Base-by-base conservation (phyloP, 2,888 invertebrate genomes). In the Cremastinae sp. region DNA sequence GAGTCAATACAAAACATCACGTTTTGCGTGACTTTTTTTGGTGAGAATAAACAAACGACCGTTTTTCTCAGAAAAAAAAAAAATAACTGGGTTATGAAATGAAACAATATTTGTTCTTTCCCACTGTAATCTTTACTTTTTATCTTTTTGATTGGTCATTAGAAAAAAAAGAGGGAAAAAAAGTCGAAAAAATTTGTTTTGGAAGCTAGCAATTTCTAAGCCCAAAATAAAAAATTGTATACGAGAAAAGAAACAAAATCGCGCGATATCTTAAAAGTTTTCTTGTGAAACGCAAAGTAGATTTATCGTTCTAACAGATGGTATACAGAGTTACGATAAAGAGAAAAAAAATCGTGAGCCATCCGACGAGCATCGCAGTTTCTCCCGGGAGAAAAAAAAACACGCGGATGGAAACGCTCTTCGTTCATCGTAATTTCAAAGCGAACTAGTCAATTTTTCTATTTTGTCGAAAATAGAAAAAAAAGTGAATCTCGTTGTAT, bases 271-370 rank as follows among this genome's bases (percentile, higher is more conserved):
- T 38, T 3, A 28, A 28, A 28, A 28, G 28, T 28, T 28, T 5
- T 28, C 28, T 28, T 28, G 28, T 28, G 28, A 28, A 28, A 49
- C 7, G 38, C 36, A 9, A 49, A 38, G 56, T 14, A 9, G 9
- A 68, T 62, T 59, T 56, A 72, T 72, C 72, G 58, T 16, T 12
- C 53, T 1, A 41, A 68, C 66, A 72, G 72, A 76, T 76, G 75
- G 62, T 68, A n/a, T n/a, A n/a, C 45, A 28, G 9, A 20, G 41
- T 59, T 14, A 43, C 20, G 34, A 18, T 8, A 14, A 41, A 61
- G 22, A 38, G 20, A 56, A 59, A 56, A 12, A 20, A 49, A 22
- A 22, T 41, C 3, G 51, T 8, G 5, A 16, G 9, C 4, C 9
- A 49, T 38, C 49, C 2, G 18, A 47, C 62, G 36, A 64, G 47